Evolutionary conservation across 1,140 invertebrate species (phyloP).

Genomic region (Micrasema minimum): DNA sequence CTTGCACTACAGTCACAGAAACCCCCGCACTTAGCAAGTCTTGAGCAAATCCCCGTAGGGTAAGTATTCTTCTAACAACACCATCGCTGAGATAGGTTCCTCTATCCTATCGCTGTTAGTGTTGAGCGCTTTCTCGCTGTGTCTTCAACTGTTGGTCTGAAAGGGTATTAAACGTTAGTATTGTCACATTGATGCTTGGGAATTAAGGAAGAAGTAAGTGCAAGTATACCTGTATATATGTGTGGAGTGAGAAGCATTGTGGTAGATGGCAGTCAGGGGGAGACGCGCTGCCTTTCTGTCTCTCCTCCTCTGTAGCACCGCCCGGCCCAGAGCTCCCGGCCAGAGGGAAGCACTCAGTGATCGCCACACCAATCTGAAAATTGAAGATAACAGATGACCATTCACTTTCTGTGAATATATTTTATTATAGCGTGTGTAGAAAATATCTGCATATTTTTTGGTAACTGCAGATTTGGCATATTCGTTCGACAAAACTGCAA

Average conservation of each 20-base stretch:
- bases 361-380: slow-evolving; percentile 59
- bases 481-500: too few relatives aligned
- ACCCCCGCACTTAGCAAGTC: neutral
- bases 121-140: slow-evolving; percentile 44
- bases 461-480: too few relatives aligned
- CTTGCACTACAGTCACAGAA: neutral
- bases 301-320: slow-evolving; percentile 59
- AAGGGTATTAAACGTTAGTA: too few relatives aligned
- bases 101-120: slow-evolving; percentile 46
- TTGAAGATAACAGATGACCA: too few relatives aligned
- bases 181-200: too few relatives aligned
- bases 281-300: slow-evolving; percentile 54
- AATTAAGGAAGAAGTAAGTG: too few relatives aligned
- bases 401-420: too few relatives aligned
- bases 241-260: slow-evolving; percentile 60
- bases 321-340: slow-evolving; percentile 61
- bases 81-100: neutral
- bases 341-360: slow-evolving; percentile 60
- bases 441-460: too few relatives aligned
- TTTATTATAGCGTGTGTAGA: too few relatives aligned
- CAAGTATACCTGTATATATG: slow-evolving; percentile 62
- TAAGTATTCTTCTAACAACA: slow-evolving; percentile 4
- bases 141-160: slow-evolving; percentile 45
- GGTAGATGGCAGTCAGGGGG: slow-evolving; percentile 64
- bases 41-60: neutral